Conservation (phyloP, 2,888 invertebrate species). For the Acronicta alni region DNA sequence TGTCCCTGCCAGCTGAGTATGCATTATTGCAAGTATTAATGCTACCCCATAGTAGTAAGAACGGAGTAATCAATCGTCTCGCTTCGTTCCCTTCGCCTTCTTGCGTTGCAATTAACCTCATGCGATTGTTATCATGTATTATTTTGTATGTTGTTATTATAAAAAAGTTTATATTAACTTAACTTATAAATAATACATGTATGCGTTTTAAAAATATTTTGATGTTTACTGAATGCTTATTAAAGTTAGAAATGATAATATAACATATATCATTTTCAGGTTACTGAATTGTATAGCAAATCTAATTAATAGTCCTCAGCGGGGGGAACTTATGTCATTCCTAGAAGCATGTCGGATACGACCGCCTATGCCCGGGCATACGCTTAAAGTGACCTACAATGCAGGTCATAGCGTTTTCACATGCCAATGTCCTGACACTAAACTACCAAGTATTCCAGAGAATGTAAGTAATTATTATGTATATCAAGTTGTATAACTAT, state of each 20-base stretch:
- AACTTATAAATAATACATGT: too few relatives aligned
- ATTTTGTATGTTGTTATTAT: neutral
- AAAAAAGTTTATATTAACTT: too few relatives aligned
- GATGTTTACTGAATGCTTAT: neutral
- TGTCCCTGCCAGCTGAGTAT: neutral
- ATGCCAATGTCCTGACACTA: conserved; percentile 94
- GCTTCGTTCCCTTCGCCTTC: too few relatives aligned
- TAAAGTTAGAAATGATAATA: neutral
- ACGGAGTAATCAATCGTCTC: too few relatives aligned
- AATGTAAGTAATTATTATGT: conserved; percentile 90
- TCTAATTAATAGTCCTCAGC: conserved; percentile 89
- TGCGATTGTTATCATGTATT: neutral
- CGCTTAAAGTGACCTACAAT: conserved; percentile 78
- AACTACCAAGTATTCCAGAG: conserved; percentile 98
- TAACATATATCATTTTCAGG: conserved; percentile 80
- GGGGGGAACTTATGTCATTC: conserved; percentile 76
- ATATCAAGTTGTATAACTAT: neutral
- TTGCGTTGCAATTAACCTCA: too few relatives aligned
- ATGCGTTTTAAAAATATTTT: too few relatives aligned
- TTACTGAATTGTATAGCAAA: conserved; percentile 95
- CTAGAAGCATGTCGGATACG: conserved; percentile 80
- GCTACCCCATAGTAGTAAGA: neutral
- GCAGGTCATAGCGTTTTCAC: conserved; percentile 81
- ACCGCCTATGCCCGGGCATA: conserved; percentile 81
- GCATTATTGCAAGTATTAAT: neutral